Conservation (phyloP, 2,797 vertebrate species). For the Sylvilagus floridanus region DNA sequence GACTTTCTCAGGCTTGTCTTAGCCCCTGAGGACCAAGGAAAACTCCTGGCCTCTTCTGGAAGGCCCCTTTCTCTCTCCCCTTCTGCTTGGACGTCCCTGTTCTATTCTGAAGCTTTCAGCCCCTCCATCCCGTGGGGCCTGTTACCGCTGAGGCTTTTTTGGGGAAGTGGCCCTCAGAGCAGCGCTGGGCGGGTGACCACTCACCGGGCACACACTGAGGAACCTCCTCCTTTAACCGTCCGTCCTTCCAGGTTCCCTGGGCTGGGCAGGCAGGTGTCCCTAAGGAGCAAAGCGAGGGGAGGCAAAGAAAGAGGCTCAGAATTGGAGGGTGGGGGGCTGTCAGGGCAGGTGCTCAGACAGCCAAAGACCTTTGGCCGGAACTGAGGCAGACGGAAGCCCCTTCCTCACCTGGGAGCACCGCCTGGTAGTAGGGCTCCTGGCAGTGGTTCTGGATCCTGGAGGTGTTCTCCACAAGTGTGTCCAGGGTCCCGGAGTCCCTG, state of each 20-base stretch:
- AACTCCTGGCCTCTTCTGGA: background rate
- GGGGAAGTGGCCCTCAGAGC: rapidly evolving
- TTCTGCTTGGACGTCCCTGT: background rate
- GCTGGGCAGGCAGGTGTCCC: slow-evolving; percentile 81
- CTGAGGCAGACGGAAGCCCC: background rate
- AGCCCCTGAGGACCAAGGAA: background rate
- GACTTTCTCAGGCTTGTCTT: background rate
- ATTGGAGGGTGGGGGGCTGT: background rate
- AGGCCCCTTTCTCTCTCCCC: background rate
- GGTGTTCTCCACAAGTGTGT: background rate
- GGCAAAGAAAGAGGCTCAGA: background rate
- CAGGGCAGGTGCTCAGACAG: background rate
- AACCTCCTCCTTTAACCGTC: slow-evolving; percentile 53
- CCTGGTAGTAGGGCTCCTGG: slow-evolving; percentile 85
- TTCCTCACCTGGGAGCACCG: slow-evolving; percentile 33
- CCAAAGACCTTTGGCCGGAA: background rate
- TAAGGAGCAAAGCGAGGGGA: background rate
- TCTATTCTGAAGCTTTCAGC: background rate
- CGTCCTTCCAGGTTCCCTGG: slow-evolving; percentile 78
- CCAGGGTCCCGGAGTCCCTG: slow-evolving; percentile 58
- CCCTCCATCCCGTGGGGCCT: too few relatives aligned
- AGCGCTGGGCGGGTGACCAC: background rate
- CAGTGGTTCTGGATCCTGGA: slow-evolving; percentile 79
- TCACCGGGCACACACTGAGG: slow-evolving; percentile 87
- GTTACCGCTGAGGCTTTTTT: background rate